These are phyloP conservation scores for Noctua comes DNA, from an alignment of 2,888 invertebrate species.

Conservation along the genomic window DNA sequence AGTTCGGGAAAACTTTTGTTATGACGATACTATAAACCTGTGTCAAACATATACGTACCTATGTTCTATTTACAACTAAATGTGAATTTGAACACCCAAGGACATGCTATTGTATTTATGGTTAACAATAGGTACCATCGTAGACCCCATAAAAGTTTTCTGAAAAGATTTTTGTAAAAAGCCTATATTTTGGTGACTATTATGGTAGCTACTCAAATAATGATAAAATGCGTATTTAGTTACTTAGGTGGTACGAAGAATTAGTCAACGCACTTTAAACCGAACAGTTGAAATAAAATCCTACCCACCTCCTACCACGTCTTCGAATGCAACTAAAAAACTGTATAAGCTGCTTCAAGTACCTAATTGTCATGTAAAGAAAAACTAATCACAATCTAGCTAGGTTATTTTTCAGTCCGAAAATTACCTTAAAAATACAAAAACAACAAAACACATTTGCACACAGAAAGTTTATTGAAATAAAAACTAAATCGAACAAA, in stretches of 20 bases:
- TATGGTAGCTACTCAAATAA: neutral
- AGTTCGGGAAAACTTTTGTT: conserved; percentile 71
- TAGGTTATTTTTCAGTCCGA: neutral
- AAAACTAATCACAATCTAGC: neutral
- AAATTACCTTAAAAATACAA: conserved; percentile 8
- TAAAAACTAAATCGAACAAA: conserved; percentile 26
- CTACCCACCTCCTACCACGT: neutral
- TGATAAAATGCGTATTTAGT: neutral
- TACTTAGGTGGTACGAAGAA: neutral
- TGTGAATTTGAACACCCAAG: conserved; percentile 41
- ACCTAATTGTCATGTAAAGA: neutral
- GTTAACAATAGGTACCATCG: neutral
- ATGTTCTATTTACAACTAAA: conserved; percentile 27
- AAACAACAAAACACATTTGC: conserved; percentile 8
- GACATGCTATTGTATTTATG: conserved; percentile 26
- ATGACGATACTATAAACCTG: conserved; percentile 61
- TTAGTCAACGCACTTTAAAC: neutral
- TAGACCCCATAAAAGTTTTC: neutral
- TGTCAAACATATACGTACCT: conserved; percentile 44
- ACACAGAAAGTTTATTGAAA: conserved; percentile 39
- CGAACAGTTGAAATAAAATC: neutral
- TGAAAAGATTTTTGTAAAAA: neutral
- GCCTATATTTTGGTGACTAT: neutral
- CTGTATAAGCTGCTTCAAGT: neutral
- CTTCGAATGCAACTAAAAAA: neutral